These are phyloP conservation scores for Drosophila quasianomalipes DNA, from an alignment of 2,888 invertebrate species.

Conservation along the genomic window DNA sequence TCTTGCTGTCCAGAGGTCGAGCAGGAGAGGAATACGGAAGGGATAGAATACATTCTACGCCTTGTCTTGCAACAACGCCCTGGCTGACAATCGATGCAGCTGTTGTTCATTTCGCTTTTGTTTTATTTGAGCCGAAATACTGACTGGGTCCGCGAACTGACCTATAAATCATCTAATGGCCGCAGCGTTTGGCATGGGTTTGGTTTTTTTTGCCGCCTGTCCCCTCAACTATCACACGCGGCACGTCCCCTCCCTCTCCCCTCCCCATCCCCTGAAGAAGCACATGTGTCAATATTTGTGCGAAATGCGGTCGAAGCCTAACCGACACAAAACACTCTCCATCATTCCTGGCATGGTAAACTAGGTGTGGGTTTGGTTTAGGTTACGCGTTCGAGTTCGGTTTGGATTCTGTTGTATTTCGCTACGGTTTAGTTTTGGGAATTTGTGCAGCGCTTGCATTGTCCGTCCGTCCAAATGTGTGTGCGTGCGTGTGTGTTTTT, in stretches of 20 bases:
- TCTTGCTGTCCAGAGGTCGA: background rate
- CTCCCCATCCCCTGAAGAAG: constrained; percentile 17
- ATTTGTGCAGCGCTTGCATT: constrained; percentile 54
- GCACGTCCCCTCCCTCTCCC: background rate
- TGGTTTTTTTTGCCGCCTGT: background rate
- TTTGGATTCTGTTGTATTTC: constrained; percentile 34
- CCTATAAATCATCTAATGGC: constrained; percentile 79
- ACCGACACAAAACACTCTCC: constrained; percentile 69
- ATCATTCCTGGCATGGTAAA: constrained; percentile 46
- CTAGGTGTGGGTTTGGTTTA: constrained; percentile 39
- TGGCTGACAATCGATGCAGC: constrained; percentile 64
- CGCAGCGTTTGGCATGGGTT: constrained; percentile 49
- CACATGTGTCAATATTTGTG: constrained; percentile 79
- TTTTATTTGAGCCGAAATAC: constrained; percentile 28
- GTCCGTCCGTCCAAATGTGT: constrained; percentile 16
- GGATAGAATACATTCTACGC: background rate
- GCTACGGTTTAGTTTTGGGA: constrained; percentile 36
- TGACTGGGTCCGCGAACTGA: constrained; percentile 46
- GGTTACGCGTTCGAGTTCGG: constrained; percentile 23
- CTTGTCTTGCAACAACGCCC: constrained; percentile 11
- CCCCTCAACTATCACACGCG: background rate
- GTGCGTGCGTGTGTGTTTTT: constrained; percentile 4
- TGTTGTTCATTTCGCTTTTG: constrained; percentile 64
- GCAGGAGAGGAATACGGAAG: too few species aligned
- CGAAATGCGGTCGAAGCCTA: constrained; percentile 74